phyloP scores from a whole-genome alignment of 2,113 vertebrate genomes.

The Axis porcinus region DNA sequence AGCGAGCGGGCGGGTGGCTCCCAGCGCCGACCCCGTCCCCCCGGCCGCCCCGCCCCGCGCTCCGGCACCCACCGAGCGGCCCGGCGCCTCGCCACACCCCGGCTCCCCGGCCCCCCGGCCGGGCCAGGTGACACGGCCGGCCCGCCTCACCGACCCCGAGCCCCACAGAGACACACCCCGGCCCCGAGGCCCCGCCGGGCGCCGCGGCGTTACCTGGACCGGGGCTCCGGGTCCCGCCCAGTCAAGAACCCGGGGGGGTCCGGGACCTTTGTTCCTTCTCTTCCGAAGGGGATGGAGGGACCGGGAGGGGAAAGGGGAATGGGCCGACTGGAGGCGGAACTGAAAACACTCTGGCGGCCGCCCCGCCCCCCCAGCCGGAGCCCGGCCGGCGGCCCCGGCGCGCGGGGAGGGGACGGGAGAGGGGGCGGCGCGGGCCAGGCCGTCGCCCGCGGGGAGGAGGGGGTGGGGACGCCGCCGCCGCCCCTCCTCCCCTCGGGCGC shows the following conservation, averaged over 20 bases:
- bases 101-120: slow-evolving; percentile 48
- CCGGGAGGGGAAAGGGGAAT: background rate
- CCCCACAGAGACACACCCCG: slow-evolving; percentile 41
- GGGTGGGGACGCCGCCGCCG: slow-evolving; percentile 16
- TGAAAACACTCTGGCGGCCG: slow-evolving; percentile 49
- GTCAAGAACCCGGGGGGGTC: slow-evolving; percentile 35
- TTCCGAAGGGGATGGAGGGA: slow-evolving; percentile 58
- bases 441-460: slow-evolving; percentile 45
- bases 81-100: slow-evolving; percentile 27
- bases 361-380: background rate
- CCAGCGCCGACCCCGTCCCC: background rate
- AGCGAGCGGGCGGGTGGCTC: background rate
- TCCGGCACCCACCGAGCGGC: background rate
- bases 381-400: background rate
- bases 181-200: background rate
- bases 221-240: slow-evolving; percentile 49
- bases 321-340: slow-evolving; percentile 63
- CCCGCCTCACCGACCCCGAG: background rate
- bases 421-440: background rate
- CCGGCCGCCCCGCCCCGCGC: background rate
- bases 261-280: slow-evolving; percentile 62
- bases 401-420: background rate
- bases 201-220: slow-evolving; percentile 54
- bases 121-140: slow-evolving; percentile 27
- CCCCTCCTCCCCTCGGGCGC: slow-evolving; percentile 42